These are phyloP conservation scores for Phoronis australis DNA, from an alignment of 2,888 invertebrate genomes.

Conservation along the genomic window DNA sequence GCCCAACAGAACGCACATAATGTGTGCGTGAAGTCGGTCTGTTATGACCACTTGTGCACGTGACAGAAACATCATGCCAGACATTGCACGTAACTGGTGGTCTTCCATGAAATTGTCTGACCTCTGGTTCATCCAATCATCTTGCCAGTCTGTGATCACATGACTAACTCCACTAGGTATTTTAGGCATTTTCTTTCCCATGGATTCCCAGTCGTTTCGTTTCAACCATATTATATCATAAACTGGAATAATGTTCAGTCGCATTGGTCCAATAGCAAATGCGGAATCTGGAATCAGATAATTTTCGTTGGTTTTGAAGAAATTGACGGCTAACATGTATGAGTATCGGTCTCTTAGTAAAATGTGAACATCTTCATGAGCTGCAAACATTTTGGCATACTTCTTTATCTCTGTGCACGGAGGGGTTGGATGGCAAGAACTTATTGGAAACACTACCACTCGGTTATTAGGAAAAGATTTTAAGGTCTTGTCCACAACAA, in stretches of 20 bases:
- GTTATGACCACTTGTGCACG: constrained; percentile 5
- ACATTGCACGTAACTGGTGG: constrained; percentile 4
- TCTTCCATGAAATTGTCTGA: constrained; percentile 3
- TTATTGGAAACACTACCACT: background rate
- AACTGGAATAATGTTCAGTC: constrained; percentile 4
- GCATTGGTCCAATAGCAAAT: constrained; percentile 4
- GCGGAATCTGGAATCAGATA: constrained; percentile 5
- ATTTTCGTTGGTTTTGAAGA: background rate
- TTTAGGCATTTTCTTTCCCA: background rate
- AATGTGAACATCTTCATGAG: background rate
- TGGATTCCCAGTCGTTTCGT: constrained; percentile 6
- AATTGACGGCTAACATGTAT: background rate
- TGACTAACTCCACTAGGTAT: background rate
- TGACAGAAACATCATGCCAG: constrained; percentile 1
- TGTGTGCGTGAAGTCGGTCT: constrained; percentile 6
- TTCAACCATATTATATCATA: constrained; percentile 7
- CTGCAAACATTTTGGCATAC: background rate
- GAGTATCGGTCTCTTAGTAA: background rate
- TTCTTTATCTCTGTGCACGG: background rate
- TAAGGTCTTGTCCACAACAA: background rate
- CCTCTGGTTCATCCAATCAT: constrained; percentile 4
- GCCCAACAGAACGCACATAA: constrained; percentile 5
- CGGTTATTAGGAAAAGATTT: constrained; percentile 4
- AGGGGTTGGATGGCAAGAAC: background rate
- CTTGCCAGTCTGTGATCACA: constrained; percentile 5